These are phyloP conservation scores for Rhyacophila brunnea DNA, from an alignment of 1,140 invertebrate genomes.

Conservation along the genomic window DNA sequence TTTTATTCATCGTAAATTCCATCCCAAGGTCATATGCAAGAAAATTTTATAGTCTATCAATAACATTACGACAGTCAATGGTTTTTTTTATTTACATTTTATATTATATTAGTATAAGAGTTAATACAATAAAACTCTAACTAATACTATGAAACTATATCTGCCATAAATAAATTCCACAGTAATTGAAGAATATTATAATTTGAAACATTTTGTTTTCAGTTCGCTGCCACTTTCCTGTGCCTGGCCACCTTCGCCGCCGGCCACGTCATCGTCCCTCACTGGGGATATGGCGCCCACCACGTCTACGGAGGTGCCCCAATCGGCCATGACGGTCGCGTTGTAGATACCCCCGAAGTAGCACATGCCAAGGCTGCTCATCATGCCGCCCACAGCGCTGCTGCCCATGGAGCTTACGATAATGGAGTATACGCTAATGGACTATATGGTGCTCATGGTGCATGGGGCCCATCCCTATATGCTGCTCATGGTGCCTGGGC, in stretches of 20 bases:
- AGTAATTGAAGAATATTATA: neutral
- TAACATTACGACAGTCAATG: too few species aligned
- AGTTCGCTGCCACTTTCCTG: neutral
- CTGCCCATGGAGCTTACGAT: conserved; percentile 42
- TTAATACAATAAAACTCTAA: too few species aligned
- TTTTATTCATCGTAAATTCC: too few species aligned
- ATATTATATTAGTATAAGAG: too few species aligned
- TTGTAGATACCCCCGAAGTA: conserved; percentile 50
- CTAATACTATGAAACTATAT: neutral
- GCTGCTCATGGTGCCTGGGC: too few species aligned
- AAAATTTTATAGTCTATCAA: too few species aligned
- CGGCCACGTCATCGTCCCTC: conserved; percentile 41
- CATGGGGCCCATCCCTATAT: neutral
- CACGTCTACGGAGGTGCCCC: conserved; percentile 40
- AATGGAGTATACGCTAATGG: neutral
- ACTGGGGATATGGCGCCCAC: conserved; percentile 37
- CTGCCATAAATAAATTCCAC: neutral
- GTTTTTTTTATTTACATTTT: too few species aligned
- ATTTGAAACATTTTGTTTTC: neutral
- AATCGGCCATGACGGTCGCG: conserved; percentile 41
- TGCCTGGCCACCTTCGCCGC: conserved; percentile 32
- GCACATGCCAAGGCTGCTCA: conserved; percentile 47
- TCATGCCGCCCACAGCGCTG: conserved; percentile 36
- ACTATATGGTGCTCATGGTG: too few species aligned
- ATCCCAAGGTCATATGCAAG: too few species aligned